phyloP scores from a whole-genome alignment of 2,797 vertebrate species.

The Fistularia commersonii region DNA sequence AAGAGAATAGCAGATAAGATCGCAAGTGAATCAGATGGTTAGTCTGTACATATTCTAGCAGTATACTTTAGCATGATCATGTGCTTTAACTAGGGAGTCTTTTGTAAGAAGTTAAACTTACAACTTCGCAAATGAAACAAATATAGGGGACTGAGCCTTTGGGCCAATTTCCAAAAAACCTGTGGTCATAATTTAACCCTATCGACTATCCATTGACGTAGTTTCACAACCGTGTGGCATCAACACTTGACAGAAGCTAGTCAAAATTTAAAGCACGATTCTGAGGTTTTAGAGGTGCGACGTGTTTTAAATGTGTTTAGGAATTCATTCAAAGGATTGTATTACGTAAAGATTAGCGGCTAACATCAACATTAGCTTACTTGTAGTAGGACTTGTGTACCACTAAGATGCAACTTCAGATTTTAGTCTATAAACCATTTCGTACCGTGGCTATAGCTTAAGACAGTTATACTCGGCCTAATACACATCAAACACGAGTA shows the following conservation, averaged over 20 bases:
- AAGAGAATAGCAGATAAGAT: background rate
- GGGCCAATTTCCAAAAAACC: too few relatives aligned
- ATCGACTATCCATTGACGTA: background rate
- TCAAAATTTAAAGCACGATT: background rate
- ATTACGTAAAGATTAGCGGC: background rate
- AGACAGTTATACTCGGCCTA: background rate
- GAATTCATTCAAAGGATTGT: background rate
- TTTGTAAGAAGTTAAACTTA: too few relatives aligned
- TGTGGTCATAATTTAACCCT: too few relatives aligned
- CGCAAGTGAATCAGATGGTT: background rate
- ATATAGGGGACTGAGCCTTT: too few relatives aligned
- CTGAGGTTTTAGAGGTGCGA: background rate
- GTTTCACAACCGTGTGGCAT: conserved; percentile 17
- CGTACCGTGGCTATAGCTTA: too few relatives aligned
- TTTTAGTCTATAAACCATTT: conserved; percentile 1
- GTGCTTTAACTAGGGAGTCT: too few relatives aligned
- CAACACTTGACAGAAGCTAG: background rate
- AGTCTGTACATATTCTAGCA: background rate
- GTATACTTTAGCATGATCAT: too few relatives aligned
- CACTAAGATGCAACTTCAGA: background rate
- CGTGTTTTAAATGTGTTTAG: background rate
- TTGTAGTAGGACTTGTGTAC: background rate
- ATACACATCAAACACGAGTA: background rate
- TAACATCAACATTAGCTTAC: conserved; percentile 26
- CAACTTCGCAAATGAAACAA: too few relatives aligned